Evolutionary conservation across 2,797 vertebrate species (phyloP).

Genomic region (Bryconaethiops microstoma): DNA sequence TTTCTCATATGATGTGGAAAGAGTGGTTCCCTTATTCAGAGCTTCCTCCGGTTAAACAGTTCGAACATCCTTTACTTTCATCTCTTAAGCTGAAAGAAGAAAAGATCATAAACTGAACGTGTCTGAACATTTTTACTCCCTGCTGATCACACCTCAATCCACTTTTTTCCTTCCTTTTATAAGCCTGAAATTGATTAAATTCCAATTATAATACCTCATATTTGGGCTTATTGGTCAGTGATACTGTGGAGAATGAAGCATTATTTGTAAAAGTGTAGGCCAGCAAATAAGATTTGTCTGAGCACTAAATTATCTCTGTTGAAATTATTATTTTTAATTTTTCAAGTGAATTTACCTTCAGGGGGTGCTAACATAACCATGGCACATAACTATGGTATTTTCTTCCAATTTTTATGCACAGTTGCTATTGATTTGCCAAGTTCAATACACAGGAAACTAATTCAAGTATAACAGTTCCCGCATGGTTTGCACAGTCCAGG

Average conservation of each 20-base stretch:
- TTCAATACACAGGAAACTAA: too few relatives aligned
- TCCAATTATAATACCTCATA: neutral
- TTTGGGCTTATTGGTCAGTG: neutral
- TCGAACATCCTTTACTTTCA: conserved; percentile 55
- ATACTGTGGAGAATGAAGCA: neutral
- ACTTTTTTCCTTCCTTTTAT: neutral
- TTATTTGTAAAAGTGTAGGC: too few relatives aligned
- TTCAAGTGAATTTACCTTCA: too few relatives aligned
- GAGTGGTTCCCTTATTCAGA: conserved; percentile 32
- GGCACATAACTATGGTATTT: too few relatives aligned
- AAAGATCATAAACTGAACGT: conserved; percentile 30
- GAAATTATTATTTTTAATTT: too few relatives aligned
- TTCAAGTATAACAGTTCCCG: too few relatives aligned
- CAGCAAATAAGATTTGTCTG: too few relatives aligned
- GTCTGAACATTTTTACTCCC: conserved; percentile 10
- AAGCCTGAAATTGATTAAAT: neutral
- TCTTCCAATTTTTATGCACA: too few relatives aligned
- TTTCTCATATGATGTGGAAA: conserved; percentile 48
- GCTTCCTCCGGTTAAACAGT: conserved; percentile 47
- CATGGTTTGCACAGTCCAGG: too few relatives aligned
- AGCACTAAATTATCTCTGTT: too few relatives aligned
- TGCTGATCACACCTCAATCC: conserved; percentile 21
- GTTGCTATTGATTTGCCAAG: too few relatives aligned
- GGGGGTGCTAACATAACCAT: too few relatives aligned
- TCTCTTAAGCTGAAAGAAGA: conserved; percentile 27